Evolutionary conservation across 2,888 invertebrate species (phyloP), one percentile per base, ranked within the genome.

Genomic region (Cephus pulcher): DNA sequence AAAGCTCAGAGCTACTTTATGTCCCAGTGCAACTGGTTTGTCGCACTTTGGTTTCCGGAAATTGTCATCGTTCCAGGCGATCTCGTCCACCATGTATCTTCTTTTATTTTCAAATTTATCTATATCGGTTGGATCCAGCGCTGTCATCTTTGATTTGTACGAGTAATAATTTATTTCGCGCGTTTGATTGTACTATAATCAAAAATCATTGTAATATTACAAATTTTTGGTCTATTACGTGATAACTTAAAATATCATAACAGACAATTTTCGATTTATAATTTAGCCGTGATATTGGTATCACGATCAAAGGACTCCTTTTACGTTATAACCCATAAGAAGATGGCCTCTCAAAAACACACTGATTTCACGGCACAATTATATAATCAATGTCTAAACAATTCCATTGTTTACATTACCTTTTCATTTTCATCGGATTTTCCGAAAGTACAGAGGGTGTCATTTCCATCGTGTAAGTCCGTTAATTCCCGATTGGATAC

Each of bases 1-100:
- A 90, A 86, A 92, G 85, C 78, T 92, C 84, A 92, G 92, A 1
- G 89, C 90, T 0, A 92, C 88, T 74, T 90, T 90, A 76, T 92
- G 88, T 15, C 86, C 93, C 89, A 83, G 91, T 87, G 84, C 92
- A 85, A 87, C 92, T 82, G 89, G 93, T 84, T 89, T 85, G 23
- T 79, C 81, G 73, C 90, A 90, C 56, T 80, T 82, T 12, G 85
- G 82, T 12, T 79, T 80, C 68, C 80, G 82, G n/a, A 83, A 87
- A 30, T 82, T 76, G 3, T 82, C 78, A 0, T 77, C 82, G n/a
- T 73, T 76, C 82, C 82, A 84, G 34, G 85, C 78, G 12, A 81
- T 76, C 74, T 73, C 33, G 69, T 68, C 69, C 15, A 68, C 71
- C 69, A 78, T 34, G 73, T 80, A 76, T 33, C 85, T 81, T 37